Evolutionary conservation across 2,888 invertebrate species (phyloP).

Genomic region (Philaethria dido): DNA sequence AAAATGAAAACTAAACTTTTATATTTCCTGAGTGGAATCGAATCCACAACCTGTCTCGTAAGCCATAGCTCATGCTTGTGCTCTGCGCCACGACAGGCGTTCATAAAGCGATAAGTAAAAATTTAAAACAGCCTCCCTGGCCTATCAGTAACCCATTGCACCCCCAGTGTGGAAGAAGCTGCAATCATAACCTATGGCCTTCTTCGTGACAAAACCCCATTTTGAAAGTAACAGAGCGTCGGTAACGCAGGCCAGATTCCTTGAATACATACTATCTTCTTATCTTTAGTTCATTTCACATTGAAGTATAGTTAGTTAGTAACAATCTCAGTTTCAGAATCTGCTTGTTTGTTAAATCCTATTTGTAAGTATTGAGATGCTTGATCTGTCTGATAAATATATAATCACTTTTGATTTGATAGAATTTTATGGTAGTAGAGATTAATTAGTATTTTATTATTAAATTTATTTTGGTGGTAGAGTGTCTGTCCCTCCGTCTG

Average conservation of each 20-base stretch:
- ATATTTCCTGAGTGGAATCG: no score
- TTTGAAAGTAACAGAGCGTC: constrained; percentile 55
- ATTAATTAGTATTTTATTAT: neutral
- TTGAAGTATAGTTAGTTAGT: constrained; percentile 30
- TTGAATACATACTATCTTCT: constrained; percentile 49
- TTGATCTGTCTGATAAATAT: constrained; percentile 23
- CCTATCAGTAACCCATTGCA: constrained; percentile 40
- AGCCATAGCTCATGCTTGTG: no score
- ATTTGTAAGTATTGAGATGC: constrained; percentile 29
- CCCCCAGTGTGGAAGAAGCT: constrained; percentile 47
- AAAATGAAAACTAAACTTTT: no score
- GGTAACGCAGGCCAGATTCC: constrained; percentile 49
- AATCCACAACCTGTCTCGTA: no score
- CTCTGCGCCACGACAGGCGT: no score
- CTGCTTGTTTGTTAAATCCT: constrained; percentile 39
- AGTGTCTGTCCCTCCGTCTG: no score
- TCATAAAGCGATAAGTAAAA: no score
- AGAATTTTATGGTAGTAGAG: neutral
- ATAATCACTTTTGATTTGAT: constrained; percentile 16
- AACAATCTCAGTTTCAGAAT: constrained; percentile 23
- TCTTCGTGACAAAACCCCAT: constrained; percentile 64
- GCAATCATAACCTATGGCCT: constrained; percentile 56
- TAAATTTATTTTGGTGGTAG: no score
- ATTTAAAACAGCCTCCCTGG: neutral
- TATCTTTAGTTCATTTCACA: constrained; percentile 48